These are phyloP conservation scores for Pseudomyrmex pallidus DNA, from an alignment of 1,140 invertebrate species.

Conservation along the genomic window DNA sequence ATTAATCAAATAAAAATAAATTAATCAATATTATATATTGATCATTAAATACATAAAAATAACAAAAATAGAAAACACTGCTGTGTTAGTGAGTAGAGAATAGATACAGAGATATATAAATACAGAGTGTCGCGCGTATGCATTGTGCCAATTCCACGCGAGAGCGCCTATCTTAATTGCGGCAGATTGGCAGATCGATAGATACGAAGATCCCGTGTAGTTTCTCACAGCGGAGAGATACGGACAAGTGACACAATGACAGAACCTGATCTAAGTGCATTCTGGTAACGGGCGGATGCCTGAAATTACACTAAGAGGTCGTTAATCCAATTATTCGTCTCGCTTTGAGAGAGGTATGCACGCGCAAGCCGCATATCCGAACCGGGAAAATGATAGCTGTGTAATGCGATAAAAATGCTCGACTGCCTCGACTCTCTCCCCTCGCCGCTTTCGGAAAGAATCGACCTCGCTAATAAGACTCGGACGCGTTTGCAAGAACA, in stretches of 20 bases:
- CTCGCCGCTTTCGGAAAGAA: conserved; percentile 22
- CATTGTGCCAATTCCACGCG: conserved; percentile 2
- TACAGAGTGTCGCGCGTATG: too few species aligned
- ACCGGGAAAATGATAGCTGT: conserved; percentile 13
- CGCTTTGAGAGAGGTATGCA: conserved; percentile 62
- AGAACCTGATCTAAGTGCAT: conserved; percentile 53
- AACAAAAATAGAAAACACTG: neutral
- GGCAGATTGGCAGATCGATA: neutral
- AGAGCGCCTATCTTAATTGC: conserved; percentile 35
- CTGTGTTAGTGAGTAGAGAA: too few species aligned
- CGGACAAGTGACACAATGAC: conserved; percentile 19
- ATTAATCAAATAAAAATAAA: too few species aligned
- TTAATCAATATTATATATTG: conserved; percentile 8
- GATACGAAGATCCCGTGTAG: conserved; percentile 12
- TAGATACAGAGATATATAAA: neutral
- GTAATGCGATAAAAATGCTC: conserved; percentile 72
- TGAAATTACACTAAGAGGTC: conserved; percentile 66
- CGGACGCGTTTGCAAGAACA: conserved; percentile 63
- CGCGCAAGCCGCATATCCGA: conserved; percentile 24
- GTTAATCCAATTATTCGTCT: conserved; percentile 71
- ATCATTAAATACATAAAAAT: neutral
- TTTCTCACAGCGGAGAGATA: conserved; percentile 30
- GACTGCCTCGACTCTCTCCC: neutral
- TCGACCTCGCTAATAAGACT: conserved; percentile 68
- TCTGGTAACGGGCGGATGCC: conserved; percentile 56